These are phyloP conservation scores for Helostoma temminkii DNA, from an alignment of 2,797 vertebrate genomes.

Conservation along the genomic window DNA sequence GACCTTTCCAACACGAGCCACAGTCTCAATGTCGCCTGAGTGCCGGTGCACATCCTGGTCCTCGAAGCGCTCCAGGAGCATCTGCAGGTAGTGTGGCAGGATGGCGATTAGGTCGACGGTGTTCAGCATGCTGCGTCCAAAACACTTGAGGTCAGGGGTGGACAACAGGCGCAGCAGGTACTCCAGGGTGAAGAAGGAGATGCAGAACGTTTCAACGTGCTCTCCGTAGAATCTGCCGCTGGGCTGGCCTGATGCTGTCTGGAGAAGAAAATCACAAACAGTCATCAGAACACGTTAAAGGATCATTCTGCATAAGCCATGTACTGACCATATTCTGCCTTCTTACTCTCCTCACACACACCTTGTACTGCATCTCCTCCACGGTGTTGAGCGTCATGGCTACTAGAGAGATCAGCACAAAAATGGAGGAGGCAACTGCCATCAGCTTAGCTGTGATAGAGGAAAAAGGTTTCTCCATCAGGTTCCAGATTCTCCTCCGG, in stretches of 20 bases:
- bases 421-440: constrained; percentile 91
- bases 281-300: background rate
- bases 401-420: constrained; percentile 92
- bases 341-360: background rate
- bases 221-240: constrained; percentile 86
- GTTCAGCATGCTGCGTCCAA: constrained; percentile 89
- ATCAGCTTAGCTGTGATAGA: constrained; percentile 90
- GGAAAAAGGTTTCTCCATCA: constrained; percentile 97
- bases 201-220: constrained; percentile 88
- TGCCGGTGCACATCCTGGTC: constrained; percentile 79
- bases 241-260: constrained; percentile 66
- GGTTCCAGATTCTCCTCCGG: constrained; percentile 88
- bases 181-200: constrained; percentile 93
- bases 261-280: background rate
- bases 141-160: constrained; percentile 88
- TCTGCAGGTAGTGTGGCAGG: constrained; percentile 92
- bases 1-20: constrained; percentile 89
- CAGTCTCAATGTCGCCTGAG: constrained; percentile 87
- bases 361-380: constrained; percentile 91
- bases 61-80: constrained; percentile 87
- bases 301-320: too few relatives aligned
- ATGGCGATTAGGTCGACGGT: constrained; percentile 94
- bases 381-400: constrained; percentile 94
- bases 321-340: too few relatives aligned
- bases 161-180: constrained; percentile 91